Conservation (phyloP, 2,113 vertebrate species). For the Mohoua ochrocephala region DNA sequence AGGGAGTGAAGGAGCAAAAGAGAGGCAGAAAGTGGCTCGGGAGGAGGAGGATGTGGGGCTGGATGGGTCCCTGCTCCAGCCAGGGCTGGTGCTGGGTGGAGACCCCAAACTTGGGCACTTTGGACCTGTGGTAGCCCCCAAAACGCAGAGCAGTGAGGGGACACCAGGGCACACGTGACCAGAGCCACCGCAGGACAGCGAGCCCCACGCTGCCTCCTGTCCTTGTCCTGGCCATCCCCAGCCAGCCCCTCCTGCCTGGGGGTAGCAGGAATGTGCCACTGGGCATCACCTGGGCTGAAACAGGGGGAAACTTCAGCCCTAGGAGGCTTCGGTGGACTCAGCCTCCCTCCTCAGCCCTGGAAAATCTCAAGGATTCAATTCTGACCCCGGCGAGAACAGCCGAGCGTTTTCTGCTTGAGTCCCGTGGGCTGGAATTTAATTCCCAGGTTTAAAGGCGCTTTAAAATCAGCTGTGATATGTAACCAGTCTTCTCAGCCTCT, state of each 20-base stretch:
- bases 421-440: background rate
- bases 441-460: background rate
- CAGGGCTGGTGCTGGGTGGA: background rate
- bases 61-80: background rate
- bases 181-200: background rate
- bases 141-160: fast-evolving
- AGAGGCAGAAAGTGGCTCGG: background rate
- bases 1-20: background rate
- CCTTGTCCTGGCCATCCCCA: background rate
- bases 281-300: background rate
- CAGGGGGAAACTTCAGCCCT: background rate
- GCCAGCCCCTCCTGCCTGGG: fast-evolving
- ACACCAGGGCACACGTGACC: background rate
- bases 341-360: background rate
- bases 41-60: background rate
- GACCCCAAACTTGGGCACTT: background rate
- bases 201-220: fast-evolving
- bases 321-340: background rate
- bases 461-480: background rate
- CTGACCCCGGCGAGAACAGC: background rate
- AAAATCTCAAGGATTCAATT: background rate
- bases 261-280: background rate
- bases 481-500: background rate
- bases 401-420: background rate
- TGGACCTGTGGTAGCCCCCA: background rate